Conservation (phyloP, 2,888 invertebrate genomes). For the Yponomeuta plumbellus region DNA sequence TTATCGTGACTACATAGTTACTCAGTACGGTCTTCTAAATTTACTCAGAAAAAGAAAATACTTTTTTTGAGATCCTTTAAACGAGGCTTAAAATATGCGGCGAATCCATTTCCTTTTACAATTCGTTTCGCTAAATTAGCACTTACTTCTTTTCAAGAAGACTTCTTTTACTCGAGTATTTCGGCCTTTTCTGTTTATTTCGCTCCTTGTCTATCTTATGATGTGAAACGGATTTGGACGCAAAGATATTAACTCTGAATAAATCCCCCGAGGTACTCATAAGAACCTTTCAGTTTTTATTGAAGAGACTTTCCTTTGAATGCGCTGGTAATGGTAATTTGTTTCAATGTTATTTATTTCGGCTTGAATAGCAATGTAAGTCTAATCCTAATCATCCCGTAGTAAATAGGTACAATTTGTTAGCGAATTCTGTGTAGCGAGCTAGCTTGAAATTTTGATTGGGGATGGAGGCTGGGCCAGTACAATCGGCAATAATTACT, state of each 20-base stretch:
- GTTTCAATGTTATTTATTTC: neutral
- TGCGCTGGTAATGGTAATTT: neutral
- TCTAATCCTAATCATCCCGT: neutral
- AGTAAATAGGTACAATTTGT: neutral
- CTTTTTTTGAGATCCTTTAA: constrained; percentile 14
- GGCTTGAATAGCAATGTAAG: neutral
- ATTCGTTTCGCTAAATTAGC: constrained; percentile 45
- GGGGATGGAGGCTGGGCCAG: neutral
- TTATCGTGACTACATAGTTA: too few species aligned
- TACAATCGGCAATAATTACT: constrained; percentile 36
- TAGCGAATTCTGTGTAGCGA: neutral
- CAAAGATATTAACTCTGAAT: constrained; percentile 32
- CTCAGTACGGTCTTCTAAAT: too few species aligned
- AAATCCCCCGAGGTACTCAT: constrained; percentile 23
- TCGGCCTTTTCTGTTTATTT: constrained; percentile 38
- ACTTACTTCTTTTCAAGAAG: constrained; percentile 36
- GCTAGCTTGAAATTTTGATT: neutral
- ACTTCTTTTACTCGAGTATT: constrained; percentile 25
- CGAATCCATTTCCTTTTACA: constrained; percentile 36
- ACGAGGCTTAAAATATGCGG: constrained; percentile 17
- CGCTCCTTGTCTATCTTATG: constrained; percentile 30
- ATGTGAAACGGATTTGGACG: constrained; percentile 28
- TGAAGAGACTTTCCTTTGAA: neutral
- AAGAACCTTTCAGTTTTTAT: neutral
- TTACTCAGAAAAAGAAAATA: neutral